Evolutionary conservation across 30 jellyfish, hydroid and myxozoan species (phyloP).

Genomic region (Hydractinia symbiolongicarpus): DNA sequence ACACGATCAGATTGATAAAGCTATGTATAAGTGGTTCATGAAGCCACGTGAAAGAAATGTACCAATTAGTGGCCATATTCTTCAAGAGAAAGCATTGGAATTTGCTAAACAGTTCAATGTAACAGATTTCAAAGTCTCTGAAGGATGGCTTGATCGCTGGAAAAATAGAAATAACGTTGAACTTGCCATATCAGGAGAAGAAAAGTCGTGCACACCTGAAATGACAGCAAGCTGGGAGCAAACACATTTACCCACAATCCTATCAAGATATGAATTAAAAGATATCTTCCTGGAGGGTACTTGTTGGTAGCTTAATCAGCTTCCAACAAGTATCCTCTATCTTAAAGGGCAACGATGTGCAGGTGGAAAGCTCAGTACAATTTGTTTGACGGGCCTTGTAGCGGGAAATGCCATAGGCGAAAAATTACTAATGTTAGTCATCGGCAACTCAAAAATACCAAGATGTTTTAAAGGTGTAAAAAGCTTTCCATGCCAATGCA

Average conservation of each 20-base stretch:
- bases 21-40: constrained; percentile 29
- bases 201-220: constrained; percentile 45
- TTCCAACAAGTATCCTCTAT: constrained; percentile 31
- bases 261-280: constrained; percentile 24
- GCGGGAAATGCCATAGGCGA: constrained; percentile 48
- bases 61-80: constrained; percentile 30
- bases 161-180: constrained; percentile 30
- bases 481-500: constrained; percentile 43
- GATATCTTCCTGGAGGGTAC: constrained; percentile 24
- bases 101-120: constrained; percentile 36
- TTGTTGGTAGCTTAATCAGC: constrained; percentile 26
- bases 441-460: constrained; percentile 48
- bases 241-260: constrained; percentile 35
- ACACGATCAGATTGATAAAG: constrained; percentile 23
- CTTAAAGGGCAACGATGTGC: constrained; percentile 24
- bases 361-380: constrained; percentile 42
- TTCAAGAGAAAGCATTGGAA: constrained; percentile 35
- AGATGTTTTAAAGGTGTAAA: constrained; percentile 40
- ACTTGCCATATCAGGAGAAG: constrained; percentile 38
- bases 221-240: constrained; percentile 53
- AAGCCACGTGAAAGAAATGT: constrained; percentile 34
- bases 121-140: constrained; percentile 40
- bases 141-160: constrained; percentile 54
- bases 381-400: constrained; percentile 38
- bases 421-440: constrained; percentile 30